A percentile compares a stretch with the other conserved stretches of the same genome.
These are phyloP conservation scores for Leucozona laternaria DNA, from an alignment of 2,888 invertebrate genomes.

Conservation along the genomic window DNA sequence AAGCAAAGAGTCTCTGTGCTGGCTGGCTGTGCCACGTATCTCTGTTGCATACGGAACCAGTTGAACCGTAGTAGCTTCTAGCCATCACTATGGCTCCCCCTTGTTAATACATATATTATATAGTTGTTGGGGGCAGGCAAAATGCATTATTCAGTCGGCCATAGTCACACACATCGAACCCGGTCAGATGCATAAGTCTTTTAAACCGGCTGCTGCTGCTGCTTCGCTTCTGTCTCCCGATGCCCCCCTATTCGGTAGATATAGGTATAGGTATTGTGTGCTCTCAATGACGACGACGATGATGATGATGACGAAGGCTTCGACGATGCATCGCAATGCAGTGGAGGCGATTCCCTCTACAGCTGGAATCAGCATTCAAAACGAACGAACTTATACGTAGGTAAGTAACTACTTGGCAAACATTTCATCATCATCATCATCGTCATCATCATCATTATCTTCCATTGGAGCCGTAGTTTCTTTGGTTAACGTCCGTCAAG, in stretches of 20 bases:
- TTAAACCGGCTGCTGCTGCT: slow-evolving; percentile 14
- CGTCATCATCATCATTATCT: slow-evolving; percentile 4
- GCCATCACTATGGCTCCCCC: slow-evolving; percentile 22
- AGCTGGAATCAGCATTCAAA: slow-evolving; percentile 25
- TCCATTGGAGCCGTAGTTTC: slow-evolving; percentile 51
- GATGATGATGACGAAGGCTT: slow-evolving; percentile 57
- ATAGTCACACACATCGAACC: slow-evolving; percentile 67
- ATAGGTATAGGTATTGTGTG: slow-evolving; percentile 10
- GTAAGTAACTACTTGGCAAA: slow-evolving; percentile 69
- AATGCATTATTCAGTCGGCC: slow-evolving; percentile 54
- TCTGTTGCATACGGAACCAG: slow-evolving; percentile 66
- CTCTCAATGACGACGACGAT: slow-evolving; percentile 56
- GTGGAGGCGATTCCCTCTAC: slow-evolving; percentile 59
- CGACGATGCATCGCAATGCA: slow-evolving; percentile 59
- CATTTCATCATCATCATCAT: slow-evolving; percentile 68
- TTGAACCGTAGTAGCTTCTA: slow-evolving; percentile 43
- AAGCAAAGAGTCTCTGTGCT: slow-evolving; percentile 5
- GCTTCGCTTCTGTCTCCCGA: background rate
- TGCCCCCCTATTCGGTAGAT: background rate
- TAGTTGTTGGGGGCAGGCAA: slow-evolving; percentile 15
- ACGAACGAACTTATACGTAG: background rate
- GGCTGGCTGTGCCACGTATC: slow-evolving; percentile 52
- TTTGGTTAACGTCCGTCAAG: slow-evolving; percentile 34
- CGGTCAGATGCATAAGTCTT: slow-evolving; percentile 59
- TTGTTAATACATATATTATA: background rate